A percentile compares a stretch with the other conserved stretches of the same genome.
phyloP scores from a whole-genome alignment of 2,888 invertebrate genomes.

The Mamestra brassicae region DNA sequence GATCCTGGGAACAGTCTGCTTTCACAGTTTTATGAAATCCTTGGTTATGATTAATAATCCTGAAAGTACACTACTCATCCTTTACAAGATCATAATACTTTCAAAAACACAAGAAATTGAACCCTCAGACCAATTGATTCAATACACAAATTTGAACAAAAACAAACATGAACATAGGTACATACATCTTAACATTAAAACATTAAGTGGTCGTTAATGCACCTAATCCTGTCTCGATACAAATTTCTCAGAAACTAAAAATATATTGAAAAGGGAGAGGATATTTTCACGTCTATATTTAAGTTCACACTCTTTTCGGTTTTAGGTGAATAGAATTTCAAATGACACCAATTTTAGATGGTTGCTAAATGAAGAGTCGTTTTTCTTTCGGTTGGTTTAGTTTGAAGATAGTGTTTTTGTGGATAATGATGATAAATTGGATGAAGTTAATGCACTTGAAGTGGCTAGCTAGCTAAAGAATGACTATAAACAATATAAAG shows the following conservation, averaged over 20 bases:
- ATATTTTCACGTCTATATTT: slow-evolving; percentile 46
- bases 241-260: slow-evolving; percentile 46
- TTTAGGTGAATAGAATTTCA: slow-evolving; percentile 10
- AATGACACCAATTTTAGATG: slow-evolving; percentile 25
- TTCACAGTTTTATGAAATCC: background rate
- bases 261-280: slow-evolving; percentile 56
- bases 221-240: slow-evolving; percentile 41
- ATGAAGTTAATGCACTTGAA: background rate
- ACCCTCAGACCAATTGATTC: slow-evolving; percentile 5
- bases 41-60: background rate
- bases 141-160: slow-evolving; percentile 21
- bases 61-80: background rate
- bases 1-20: too few species aligned
- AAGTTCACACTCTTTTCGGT: slow-evolving; percentile 21
- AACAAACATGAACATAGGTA: slow-evolving; percentile 18
- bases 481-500: background rate
- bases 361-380: slow-evolving; percentile 28
- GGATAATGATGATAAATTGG: slow-evolving; percentile 2
- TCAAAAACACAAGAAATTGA: slow-evolving; percentile 6
- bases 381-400: background rate
- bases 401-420: background rate
- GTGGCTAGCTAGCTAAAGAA: too few species aligned
- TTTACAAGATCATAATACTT: background rate
- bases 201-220: slow-evolving; percentile 58
- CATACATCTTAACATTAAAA: slow-evolving; percentile 5